Evolutionary conservation across 2,113 vertebrate species (phyloP).

Genomic region (Gallinago media): DNA sequence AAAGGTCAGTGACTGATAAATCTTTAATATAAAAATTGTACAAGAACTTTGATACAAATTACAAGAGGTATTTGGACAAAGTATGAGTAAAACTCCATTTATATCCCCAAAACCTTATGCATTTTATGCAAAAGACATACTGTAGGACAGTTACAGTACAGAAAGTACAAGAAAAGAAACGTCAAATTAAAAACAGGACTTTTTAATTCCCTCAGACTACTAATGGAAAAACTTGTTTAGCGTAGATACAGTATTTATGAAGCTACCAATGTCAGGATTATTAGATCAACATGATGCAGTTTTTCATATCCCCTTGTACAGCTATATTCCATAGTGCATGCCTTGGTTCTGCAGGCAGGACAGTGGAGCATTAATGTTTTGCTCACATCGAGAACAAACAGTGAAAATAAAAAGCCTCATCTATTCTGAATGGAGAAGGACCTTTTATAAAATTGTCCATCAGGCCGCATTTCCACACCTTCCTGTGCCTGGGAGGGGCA

Average conservation of each 20-base stretch:
- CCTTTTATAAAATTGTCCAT: not conserved
- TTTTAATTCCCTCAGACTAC: constrained; percentile 82
- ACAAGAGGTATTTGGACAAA: constrained; percentile 99
- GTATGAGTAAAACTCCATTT: constrained; percentile 99
- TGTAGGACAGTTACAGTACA: constrained; percentile 93
- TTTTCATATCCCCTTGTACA: constrained; percentile 72
- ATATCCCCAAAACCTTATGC: constrained; percentile 98
- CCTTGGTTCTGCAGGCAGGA: constrained; percentile 78
- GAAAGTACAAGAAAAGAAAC: constrained; percentile 86
- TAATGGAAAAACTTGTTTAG: constrained; percentile 83
- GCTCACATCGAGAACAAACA: constrained; percentile 59
- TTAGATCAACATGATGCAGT: constrained; percentile 77
- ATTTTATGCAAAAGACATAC: constrained; percentile 94
- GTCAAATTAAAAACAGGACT: constrained; percentile 72
- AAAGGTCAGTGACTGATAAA: constrained; percentile 94
- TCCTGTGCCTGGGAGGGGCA: not conserved
- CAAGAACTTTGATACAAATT: constrained; percentile 99
- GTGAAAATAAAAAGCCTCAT: not conserved
- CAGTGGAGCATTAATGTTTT: constrained; percentile 43
- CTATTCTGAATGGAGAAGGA: not conserved
- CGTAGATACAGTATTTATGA: constrained; percentile 88
- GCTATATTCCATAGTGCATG: constrained; percentile 75
- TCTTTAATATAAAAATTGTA: constrained; percentile 99
- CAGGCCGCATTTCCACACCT: not conserved
- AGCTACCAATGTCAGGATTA: constrained; percentile 82